These are phyloP conservation scores for Gymnocheta viridis DNA, from an alignment of 2,888 invertebrate genomes.

Conservation along the genomic window DNA sequence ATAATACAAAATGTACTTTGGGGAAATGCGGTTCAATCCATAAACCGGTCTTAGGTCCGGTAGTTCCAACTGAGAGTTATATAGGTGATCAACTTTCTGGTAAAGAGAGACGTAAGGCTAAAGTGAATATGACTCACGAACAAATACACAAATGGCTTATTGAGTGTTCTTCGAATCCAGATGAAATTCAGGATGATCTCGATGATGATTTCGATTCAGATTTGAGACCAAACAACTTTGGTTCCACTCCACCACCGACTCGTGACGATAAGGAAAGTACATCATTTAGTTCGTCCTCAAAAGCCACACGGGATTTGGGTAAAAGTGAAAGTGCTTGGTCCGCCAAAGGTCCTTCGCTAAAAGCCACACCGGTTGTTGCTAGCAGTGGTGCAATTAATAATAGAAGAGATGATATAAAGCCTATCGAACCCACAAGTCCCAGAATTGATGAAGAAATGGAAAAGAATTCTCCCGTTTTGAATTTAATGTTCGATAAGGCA, in stretches of 20 bases:
- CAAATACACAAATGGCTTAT: slow-evolving; percentile 87
- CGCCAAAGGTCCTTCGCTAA: slow-evolving; percentile 81
- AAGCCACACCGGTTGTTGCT: slow-evolving; percentile 80
- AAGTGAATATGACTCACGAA: slow-evolving; percentile 87
- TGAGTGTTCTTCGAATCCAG: slow-evolving; percentile 84
- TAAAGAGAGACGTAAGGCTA: slow-evolving; percentile 83
- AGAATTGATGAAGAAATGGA: slow-evolving; percentile 49
- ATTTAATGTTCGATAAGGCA: slow-evolving; percentile 47
- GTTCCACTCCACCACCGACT: slow-evolving; percentile 79
- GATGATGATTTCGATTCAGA: slow-evolving; percentile 81
- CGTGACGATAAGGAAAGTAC: slow-evolving; percentile 81
- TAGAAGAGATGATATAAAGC: slow-evolving; percentile 73
- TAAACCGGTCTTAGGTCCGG: slow-evolving; percentile 81
- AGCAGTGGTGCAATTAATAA: slow-evolving; percentile 63
- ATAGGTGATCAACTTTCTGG: slow-evolving; percentile 81
- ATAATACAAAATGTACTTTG: slow-evolving; percentile 82
- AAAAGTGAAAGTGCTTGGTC: slow-evolving; percentile 82
- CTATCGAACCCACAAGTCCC: slow-evolving; percentile 65
- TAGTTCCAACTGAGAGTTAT: slow-evolving; percentile 81
- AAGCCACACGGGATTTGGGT: slow-evolving; percentile 79
- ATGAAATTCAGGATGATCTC: slow-evolving; percentile 81
- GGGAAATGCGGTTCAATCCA: slow-evolving; percentile 82
- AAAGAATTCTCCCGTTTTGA: slow-evolving; percentile 51
- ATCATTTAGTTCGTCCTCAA: slow-evolving; percentile 80
- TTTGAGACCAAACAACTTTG: slow-evolving; percentile 78